phyloP scores from a whole-genome alignment of 2,888 invertebrate species.

The Merodon equestris region DNA sequence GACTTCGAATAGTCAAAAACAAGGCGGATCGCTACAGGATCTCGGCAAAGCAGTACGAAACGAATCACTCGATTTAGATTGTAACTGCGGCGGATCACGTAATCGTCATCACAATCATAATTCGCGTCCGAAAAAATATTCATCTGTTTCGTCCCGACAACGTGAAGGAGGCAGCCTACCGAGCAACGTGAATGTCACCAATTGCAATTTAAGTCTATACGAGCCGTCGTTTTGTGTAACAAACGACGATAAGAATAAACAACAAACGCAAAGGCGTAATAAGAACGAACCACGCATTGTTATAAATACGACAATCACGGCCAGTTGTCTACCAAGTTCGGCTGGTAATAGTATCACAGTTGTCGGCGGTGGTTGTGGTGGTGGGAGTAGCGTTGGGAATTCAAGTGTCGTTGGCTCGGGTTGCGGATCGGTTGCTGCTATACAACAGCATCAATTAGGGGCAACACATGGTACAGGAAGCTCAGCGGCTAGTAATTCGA shows the following conservation, averaged over 20 bases:
- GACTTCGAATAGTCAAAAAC: constrained; percentile 77
- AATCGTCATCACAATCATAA: constrained; percentile 74
- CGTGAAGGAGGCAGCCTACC: constrained; percentile 84
- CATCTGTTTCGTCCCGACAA: constrained; percentile 79
- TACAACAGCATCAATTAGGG: not conserved
- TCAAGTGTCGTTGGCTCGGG: no score
- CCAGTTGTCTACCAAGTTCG: constrained; percentile 37
- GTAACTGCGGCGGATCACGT: constrained; percentile 73
- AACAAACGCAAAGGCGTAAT: constrained; percentile 49
- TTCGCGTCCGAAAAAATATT: constrained; percentile 78
- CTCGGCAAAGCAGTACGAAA: constrained; percentile 80
- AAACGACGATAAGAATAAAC: constrained; percentile 61
- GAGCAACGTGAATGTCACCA: constrained; percentile 81
- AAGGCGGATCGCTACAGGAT: constrained; percentile 83
- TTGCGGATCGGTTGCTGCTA: constrained; percentile 19
- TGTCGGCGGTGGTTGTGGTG: no score
- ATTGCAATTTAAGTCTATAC: constrained; percentile 70
- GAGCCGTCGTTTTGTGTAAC: constrained; percentile 70
- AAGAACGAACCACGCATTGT: constrained; percentile 65
- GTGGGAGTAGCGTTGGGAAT: no score
- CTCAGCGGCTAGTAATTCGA: no score
- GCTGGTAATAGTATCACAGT: constrained; percentile 16
- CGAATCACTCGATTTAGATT: constrained; percentile 77
- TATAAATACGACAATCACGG: constrained; percentile 43
- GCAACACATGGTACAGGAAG: no score